phyloP scores from a whole-genome alignment of 2,113 vertebrate species.

The Callocephalon fimbriatum region DNA sequence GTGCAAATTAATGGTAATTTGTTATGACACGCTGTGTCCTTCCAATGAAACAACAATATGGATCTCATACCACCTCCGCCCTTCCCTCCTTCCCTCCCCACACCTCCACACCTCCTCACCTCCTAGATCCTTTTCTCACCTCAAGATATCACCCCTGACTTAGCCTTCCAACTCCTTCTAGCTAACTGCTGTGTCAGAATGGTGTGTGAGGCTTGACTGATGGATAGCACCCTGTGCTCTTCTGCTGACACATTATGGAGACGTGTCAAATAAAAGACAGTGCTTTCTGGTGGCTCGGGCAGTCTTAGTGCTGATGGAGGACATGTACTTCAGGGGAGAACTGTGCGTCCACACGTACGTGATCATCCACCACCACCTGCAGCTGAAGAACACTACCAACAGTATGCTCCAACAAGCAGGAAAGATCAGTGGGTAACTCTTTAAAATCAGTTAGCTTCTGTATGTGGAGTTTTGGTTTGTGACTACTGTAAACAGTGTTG shows the following conservation, averaged over 20 bases:
- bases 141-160: background rate
- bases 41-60: slow-evolving; percentile 76
- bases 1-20: slow-evolving; percentile 85
- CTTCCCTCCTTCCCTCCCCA: background rate
- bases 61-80: slow-evolving; percentile 31
- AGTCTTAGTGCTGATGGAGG: background rate
- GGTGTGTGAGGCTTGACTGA: background rate
- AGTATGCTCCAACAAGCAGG: background rate
- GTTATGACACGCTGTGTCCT: slow-evolving; percentile 84
- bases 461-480: background rate
- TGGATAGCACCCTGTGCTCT: background rate
- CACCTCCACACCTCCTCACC: background rate
- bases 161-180: background rate
- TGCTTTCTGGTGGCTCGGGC: background rate
- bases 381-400: background rate
- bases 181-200: background rate
- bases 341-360: rapidly evolving
- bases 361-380: background rate
- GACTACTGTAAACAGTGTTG: background rate
- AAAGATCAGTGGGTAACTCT: background rate
- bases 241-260: background rate
- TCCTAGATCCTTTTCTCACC: background rate
- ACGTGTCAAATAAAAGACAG: background rate
- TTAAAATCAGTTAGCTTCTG: background rate
- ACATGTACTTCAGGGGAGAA: background rate